These are phyloP conservation scores for Drosophila serrata DNA, from an alignment of 1,140 invertebrate genomes.

Conservation along the genomic window DNA sequence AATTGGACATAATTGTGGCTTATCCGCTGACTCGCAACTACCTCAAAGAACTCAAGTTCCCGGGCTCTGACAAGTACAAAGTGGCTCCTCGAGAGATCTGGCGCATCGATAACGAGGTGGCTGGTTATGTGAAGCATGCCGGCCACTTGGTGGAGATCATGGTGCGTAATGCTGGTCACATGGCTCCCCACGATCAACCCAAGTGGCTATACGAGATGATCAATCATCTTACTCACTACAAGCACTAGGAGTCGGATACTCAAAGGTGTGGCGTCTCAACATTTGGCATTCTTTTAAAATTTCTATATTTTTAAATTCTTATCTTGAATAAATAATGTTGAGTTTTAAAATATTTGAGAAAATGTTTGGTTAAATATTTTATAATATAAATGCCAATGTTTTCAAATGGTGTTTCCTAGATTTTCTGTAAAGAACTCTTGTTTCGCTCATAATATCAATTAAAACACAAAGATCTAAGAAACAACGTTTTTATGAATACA, in stretches of 20 bases:
- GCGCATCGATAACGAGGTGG: conserved; percentile 89
- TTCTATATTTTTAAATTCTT: neutral
- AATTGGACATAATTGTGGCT: conserved; percentile 94
- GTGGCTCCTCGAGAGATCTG: conserved; percentile 89
- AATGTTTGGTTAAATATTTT: neutral
- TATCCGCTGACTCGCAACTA: conserved; percentile 92
- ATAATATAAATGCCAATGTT: neutral
- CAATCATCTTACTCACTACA: conserved; percentile 90
- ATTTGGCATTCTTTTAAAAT: neutral
- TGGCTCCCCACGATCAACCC: conserved; percentile 93
- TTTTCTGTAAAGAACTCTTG: too few relatives aligned
- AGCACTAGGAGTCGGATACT: conserved; percentile 67
- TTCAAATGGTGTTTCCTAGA: too few relatives aligned
- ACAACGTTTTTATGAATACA: neutral
- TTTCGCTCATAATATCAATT: too few relatives aligned
- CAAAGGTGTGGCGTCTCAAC: neutral
- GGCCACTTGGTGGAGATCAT: conserved; percentile 92
- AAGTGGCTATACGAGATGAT: conserved; percentile 92
- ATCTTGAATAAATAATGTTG: conserved; percentile 16
- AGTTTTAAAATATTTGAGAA: neutral
- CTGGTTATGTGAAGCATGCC: conserved; percentile 91
- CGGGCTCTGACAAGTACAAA: conserved; percentile 88
- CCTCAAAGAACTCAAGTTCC: conserved; percentile 89
- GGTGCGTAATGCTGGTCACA: conserved; percentile 93
- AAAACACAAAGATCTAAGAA: neutral